A percentile compares a stretch with the other conserved stretches of the same genome.
phyloP scores from a whole-genome alignment of 2,888 invertebrate genomes.

The Machimus rusticus region DNA sequence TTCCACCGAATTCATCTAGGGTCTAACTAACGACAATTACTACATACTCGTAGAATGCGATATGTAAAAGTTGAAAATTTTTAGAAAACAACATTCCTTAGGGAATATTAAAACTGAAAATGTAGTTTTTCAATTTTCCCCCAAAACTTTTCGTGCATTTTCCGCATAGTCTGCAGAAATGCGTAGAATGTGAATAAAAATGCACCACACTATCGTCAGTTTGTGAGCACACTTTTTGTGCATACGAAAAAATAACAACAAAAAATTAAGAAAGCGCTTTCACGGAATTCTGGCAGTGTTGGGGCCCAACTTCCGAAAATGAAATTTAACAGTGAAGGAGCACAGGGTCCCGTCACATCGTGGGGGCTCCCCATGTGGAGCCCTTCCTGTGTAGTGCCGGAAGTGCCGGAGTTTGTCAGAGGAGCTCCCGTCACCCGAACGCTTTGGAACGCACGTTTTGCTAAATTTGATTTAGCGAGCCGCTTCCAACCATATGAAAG shows the following conservation, averaged over 20 bases:
- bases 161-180: not conserved
- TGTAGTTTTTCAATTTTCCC: not conserved
- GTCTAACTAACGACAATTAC: too few species aligned
- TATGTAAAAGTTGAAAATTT: not conserved
- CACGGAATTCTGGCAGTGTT: not conserved
- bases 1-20: too few species aligned
- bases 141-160: not conserved
- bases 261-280: not conserved
- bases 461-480: conserved; percentile 14
- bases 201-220: not conserved
- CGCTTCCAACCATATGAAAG: not conserved
- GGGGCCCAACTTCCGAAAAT: not conserved
- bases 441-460: not conserved
- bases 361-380: not conserved
- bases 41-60: not conserved
- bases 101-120: not conserved
- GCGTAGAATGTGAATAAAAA: not conserved
- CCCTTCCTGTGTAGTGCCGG: not conserved
- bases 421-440: not conserved
- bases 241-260: not conserved
- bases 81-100: not conserved
- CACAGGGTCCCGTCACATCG: not conserved
- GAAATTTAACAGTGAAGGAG: not conserved
- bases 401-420: not conserved
- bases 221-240: not conserved